Conservation (phyloP, 2,797 vertebrate species). For the Momotus momota region DNA sequence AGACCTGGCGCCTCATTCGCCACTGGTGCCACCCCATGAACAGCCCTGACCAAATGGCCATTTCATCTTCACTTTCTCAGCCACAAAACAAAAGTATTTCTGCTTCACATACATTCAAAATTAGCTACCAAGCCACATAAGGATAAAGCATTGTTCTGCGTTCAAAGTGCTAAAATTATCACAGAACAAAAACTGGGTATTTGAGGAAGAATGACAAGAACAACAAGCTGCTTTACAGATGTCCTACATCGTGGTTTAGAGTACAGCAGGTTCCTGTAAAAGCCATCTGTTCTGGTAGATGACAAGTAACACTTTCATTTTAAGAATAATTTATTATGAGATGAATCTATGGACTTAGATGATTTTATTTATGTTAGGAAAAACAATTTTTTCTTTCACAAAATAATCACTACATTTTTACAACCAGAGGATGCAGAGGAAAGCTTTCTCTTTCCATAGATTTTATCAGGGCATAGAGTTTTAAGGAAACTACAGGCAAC, state of each 20-base stretch:
- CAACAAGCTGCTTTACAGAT: not conserved
- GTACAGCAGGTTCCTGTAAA: not conserved
- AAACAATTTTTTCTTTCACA: not conserved
- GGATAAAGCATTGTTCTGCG: not conserved
- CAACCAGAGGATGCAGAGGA: not conserved
- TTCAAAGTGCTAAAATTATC: not conserved
- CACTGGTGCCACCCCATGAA: not conserved
- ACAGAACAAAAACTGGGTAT: not conserved
- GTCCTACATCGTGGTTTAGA: not conserved
- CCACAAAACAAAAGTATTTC: not conserved
- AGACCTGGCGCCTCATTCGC: not conserved
- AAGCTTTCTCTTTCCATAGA: not conserved
- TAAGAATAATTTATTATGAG: not conserved
- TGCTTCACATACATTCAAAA: not conserved
- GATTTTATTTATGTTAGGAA: not conserved
- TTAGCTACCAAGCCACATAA: not conserved
- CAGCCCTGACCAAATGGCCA: rapidly evolving
- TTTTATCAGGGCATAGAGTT: not conserved
- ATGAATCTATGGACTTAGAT: not conserved
- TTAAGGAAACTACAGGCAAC: not conserved
- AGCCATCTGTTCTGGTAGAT: not conserved
- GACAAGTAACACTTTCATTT: not conserved
- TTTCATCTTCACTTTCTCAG: not conserved
- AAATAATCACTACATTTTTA: not conserved
- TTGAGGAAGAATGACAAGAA: not conserved